Evolutionary conservation across 2,113 vertebrate species (phyloP).

Genomic region (Myrmophylax atrothorax): DNA sequence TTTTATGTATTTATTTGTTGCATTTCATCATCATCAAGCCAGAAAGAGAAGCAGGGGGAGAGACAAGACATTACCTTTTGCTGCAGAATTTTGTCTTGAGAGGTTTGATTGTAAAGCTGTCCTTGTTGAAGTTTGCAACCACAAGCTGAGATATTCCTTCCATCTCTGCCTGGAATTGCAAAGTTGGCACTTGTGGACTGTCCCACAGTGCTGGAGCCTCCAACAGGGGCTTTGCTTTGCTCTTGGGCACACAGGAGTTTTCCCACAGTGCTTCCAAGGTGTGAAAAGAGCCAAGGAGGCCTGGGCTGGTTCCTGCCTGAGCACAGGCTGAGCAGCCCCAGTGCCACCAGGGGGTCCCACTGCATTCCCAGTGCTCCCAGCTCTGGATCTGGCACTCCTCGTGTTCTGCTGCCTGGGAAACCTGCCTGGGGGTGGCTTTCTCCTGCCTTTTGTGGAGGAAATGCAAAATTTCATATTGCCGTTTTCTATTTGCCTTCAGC

Average conservation of each 20-base stretch:
- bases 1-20: slow-evolving; percentile 18
- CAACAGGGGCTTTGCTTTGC: neutral
- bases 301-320: too few species aligned
- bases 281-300: too few species aligned
- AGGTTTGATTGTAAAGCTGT: neutral
- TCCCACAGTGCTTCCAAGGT: accelerated
- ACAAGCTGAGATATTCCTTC: neutral
- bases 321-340: neutral
- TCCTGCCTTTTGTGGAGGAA: neutral
- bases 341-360: neutral
- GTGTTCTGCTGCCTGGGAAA: neutral
- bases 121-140: neutral
- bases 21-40: neutral
- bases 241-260: too few species aligned
- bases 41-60: neutral
- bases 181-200: neutral
- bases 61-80: neutral
- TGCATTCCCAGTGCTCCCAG: neutral
- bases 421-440: accelerated
- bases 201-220: accelerated
- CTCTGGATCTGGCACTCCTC: neutral
- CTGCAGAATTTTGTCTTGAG: neutral
- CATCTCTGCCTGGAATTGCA: neutral
- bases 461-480: neutral
- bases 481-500: neutral